Conservation (phyloP, 1,140 invertebrate genomes). For the Mercenaria mercenaria region DNA sequence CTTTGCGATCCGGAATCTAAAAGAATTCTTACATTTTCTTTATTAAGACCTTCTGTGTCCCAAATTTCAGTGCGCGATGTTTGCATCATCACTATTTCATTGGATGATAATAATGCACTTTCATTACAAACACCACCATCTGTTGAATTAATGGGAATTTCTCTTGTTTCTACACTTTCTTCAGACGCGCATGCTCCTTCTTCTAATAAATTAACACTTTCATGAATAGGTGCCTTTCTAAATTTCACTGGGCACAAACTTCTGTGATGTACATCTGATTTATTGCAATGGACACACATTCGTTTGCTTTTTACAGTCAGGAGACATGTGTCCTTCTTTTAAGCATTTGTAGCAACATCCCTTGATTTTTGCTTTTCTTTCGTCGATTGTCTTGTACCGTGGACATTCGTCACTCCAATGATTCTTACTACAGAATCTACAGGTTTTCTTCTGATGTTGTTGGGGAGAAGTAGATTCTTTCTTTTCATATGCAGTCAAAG, state of each 20-base stretch:
- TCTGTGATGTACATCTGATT: neutral
- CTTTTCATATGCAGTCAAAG: too few relatives aligned
- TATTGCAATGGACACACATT: neutral
- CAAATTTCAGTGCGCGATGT: neutral
- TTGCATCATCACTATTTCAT: conserved; percentile 9
- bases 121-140: neutral
- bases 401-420: neutral
- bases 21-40: neutral
- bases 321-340: neutral
- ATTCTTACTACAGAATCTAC: neutral
- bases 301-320: neutral
- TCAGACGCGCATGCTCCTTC: neutral
- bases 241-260: neutral
- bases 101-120: neutral
- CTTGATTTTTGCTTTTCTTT: neutral
- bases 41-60: neutral
- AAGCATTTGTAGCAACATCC: neutral
- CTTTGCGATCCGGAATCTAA: neutral
- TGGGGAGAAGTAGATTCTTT: too few relatives aligned
- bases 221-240: neutral
- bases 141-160: neutral
- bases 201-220: neutral
- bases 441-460: neutral
- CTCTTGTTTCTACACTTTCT: neutral
- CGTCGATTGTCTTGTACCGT: neutral